These are phyloP conservation scores for Cremastobaeus sp. DNA, from an alignment of 2,888 invertebrate genomes.

Conservation along the genomic window DNA sequence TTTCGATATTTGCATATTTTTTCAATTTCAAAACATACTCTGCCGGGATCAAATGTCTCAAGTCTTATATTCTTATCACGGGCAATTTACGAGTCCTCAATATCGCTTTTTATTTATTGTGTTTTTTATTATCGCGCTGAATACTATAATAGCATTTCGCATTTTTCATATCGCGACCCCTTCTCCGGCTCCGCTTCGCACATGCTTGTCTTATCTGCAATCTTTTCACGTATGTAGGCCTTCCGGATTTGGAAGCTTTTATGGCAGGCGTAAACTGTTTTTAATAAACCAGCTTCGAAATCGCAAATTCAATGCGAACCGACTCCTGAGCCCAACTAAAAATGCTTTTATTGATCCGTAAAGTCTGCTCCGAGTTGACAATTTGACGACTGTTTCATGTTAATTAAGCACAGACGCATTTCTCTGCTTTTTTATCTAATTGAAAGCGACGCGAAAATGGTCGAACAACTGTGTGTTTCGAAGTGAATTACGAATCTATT, in stretches of 20 bases:
- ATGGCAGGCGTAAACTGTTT: slow-evolving; percentile 34
- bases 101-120: neutral
- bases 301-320: slow-evolving; percentile 1
- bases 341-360: too few species aligned
- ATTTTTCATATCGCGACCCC: neutral
- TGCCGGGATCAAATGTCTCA: too few species aligned
- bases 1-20: slow-evolving; percentile 68
- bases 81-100: too few species aligned
- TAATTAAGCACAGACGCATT: slow-evolving; percentile 17
- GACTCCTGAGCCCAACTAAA: too few species aligned
- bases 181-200: neutral
- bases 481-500: slow-evolving; percentile 38
- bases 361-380: slow-evolving; percentile 21
- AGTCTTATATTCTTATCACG: too few species aligned
- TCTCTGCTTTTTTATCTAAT: slow-evolving; percentile 27
- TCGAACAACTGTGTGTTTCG: slow-evolving; percentile 2
- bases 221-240: slow-evolving; percentile 16
- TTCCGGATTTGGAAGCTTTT: slow-evolving; percentile 35
- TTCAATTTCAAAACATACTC: too few species aligned
- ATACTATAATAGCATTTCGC: slow-evolving; percentile 4
- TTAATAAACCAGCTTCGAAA: slow-evolving; percentile 26
- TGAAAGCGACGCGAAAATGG: slow-evolving; percentile 35
- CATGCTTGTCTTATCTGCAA: slow-evolving; percentile 34
- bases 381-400: slow-evolving; percentile 24
- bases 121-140: too few species aligned